Base-by-base conservation (phyloP, 2,888 invertebrate genomes). In the Cephalotes varians region DNA sequence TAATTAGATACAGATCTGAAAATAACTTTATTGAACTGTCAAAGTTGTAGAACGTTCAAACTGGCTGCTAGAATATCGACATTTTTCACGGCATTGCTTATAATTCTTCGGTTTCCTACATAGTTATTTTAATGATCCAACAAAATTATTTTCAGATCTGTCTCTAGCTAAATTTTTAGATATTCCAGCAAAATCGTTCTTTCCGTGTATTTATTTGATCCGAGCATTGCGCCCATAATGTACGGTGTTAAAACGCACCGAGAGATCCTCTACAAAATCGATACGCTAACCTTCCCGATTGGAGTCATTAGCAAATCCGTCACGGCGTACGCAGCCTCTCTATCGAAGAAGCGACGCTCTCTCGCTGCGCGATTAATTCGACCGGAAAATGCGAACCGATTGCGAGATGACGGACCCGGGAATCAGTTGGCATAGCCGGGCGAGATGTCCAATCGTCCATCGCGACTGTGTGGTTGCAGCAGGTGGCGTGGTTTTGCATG, bases 241-340 rank as follows among this genome's bases (percentile, higher is more conserved):
- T 4, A 10, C 25, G 34, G 6, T 62, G 25, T 73, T 31, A 62
- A 60, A 47, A 60, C 34, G 6, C 31, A 60, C 83, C 81, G 31
- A 83, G 71, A 51, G 81, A 71, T 73, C 60, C 83, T 40, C 77
- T 54, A 60, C 77, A 86, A 86, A 86, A 89, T 89, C 89, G 85
- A 89, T 89, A 81, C 74, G 58, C 81, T 58, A 71, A 65, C 67
- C 62, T 83, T 85, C 80, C 65, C 71, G 25, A 60, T 64, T 47
- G 60, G n/a, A n/a, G 44, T 84, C 82, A 84, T 88, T 86, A 86
- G 84, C 82, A 83, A 83, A 87, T 82, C 82, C 79, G 9, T 6
- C 7, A 12, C 25, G 34, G 25, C 34, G 25, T 37, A 37, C 28
- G 37, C 18, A 37, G 18, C 21, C 34, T 49, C 64, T 51, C 25